Evolutionary conservation across 2,888 invertebrate genomes (phyloP).

Genomic region (Acleris cristana): DNA sequence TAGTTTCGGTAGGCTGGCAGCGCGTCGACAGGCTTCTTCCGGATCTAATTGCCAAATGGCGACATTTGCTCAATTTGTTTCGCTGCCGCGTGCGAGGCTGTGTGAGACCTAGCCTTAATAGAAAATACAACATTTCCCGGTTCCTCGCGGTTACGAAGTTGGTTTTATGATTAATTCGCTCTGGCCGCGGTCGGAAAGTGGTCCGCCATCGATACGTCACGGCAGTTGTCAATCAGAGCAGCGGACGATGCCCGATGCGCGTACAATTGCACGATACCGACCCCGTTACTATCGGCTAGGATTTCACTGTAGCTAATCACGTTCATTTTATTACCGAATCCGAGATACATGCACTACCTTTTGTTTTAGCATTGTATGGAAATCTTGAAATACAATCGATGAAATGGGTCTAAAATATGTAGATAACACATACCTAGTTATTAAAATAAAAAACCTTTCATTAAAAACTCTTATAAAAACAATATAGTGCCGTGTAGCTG

Average conservation of each 20-base stretch:
- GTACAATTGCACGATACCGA: conserved; percentile 70
- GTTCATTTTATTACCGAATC: conserved; percentile 30
- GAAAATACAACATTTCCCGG: conserved; percentile 52
- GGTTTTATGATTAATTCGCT: conserved; percentile 45
- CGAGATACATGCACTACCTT: conserved; percentile 12
- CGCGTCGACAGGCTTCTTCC: conserved; percentile 63
- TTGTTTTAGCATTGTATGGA: too few species aligned
- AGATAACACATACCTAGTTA: too few species aligned
- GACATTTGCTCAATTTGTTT: conserved; percentile 50
- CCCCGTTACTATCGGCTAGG: conserved; percentile 55
- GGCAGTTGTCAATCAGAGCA: conserved; percentile 77
- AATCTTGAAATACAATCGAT: too few species aligned
- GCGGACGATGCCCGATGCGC: conserved; percentile 59
- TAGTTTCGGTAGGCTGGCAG: conserved; percentile 63
- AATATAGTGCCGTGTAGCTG: neutral
- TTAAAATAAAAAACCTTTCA: neutral
- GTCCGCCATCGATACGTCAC: conserved; percentile 69
- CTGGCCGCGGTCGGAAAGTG: conserved; percentile 62
- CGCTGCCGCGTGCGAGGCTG: conserved; percentile 26
- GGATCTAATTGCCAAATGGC: conserved; percentile 73
- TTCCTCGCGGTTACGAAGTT: conserved; percentile 51
- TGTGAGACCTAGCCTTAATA: conserved; percentile 38
- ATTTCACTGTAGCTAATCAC: conserved; percentile 46
- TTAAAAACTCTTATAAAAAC: neutral
- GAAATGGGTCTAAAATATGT: too few species aligned